These are phyloP conservation scores for Conus betulinus DNA, from an alignment of 1,140 invertebrate species.

Conservation along the genomic window DNA sequence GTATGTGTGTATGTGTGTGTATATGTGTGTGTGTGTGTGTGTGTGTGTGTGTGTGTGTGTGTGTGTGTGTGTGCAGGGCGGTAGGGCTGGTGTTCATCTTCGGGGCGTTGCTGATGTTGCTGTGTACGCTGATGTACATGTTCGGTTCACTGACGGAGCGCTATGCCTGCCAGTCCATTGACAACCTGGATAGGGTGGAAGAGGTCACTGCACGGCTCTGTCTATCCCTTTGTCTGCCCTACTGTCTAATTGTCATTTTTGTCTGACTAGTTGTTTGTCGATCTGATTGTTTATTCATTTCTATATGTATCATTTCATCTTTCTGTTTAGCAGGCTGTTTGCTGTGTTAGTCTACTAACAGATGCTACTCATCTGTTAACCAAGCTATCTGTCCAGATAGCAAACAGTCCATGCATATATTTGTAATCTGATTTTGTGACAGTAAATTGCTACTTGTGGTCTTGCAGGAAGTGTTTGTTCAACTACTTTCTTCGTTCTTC, in stretches of 20 bases:
- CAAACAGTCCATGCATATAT: too few relatives aligned
- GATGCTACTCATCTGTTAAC: too few relatives aligned
- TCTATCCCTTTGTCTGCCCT: not conserved
- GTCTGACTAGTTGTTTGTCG: not conserved
- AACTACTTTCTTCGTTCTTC: too few relatives aligned
- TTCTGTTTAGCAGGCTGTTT: too few relatives aligned
- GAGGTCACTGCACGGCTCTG: not conserved
- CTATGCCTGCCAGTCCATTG: slow-evolving; percentile 15
- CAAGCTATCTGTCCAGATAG: too few relatives aligned
- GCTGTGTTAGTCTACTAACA: too few relatives aligned
- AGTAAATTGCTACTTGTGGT: too few relatives aligned
- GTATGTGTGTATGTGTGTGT: slow-evolving; percentile 13
- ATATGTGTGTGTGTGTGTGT: slow-evolving; percentile 12
- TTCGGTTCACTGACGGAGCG: not conserved
- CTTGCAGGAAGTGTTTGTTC: too few relatives aligned
- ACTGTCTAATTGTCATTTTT: not conserved
- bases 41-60: slow-evolving; percentile 26
- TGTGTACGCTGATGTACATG: slow-evolving; percentile 19
- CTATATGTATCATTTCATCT: too few relatives aligned
- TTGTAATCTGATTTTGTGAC: too few relatives aligned
- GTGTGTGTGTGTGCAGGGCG: slow-evolving; percentile 24
- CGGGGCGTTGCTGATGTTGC: slow-evolving; percentile 4
- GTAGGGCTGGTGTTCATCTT: slow-evolving; percentile 12
- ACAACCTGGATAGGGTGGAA: not conserved
- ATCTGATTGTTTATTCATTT: not conserved